Conservation (phyloP, 2,888 invertebrate species). For the Drosophila nigritarsus region DNA sequence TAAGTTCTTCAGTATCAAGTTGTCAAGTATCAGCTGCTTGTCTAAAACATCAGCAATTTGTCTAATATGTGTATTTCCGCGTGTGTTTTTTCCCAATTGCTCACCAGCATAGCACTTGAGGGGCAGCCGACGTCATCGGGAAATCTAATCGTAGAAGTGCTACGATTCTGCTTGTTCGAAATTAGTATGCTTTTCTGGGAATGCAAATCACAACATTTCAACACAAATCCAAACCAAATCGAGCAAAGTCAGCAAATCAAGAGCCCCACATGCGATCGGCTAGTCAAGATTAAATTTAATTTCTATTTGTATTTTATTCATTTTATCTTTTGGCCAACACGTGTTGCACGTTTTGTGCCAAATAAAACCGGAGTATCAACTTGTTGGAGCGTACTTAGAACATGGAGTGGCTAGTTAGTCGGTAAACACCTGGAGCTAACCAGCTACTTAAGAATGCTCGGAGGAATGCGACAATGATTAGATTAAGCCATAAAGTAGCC, state of each 20-base stretch:
- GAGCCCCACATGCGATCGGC: conserved; percentile 11
- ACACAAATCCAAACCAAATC: not conserved
- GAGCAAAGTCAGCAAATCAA: conserved; percentile 14
- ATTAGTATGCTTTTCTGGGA: conserved; percentile 39
- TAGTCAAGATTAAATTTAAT: conserved; percentile 42
- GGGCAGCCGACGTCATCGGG: conserved; percentile 27
- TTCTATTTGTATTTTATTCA: conserved; percentile 13
- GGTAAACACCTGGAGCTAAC: conserved; percentile 1
- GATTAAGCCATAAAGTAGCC: conserved; percentile 48
- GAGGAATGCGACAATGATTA: conserved; percentile 67
- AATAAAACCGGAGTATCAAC: conserved; percentile 23
- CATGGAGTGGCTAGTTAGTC: conserved; percentile 9
- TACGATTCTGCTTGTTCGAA: conserved; percentile 15
- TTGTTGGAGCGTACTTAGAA: conserved; percentile 46
- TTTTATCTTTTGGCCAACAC: conserved; percentile 46
- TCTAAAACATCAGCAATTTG: not conserved
- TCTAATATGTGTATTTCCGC: not conserved
- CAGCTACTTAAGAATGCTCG: conserved; percentile 50
- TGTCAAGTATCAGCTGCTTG: not conserved
- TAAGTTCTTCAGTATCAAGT: not conserved
- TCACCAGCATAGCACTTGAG: conserved; percentile 19
- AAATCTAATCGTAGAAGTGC: conserved; percentile 48
- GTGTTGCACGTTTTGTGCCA: conserved; percentile 58
- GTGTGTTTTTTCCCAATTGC: conserved; percentile 3
- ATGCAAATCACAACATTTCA: conserved; percentile 28